Percentiles rank a stretch among this genome's conserved stretches.
Evolutionary conservation across 2,888 invertebrate species (phyloP).

Genomic region (Nephrotoma guestfalica): DNA sequence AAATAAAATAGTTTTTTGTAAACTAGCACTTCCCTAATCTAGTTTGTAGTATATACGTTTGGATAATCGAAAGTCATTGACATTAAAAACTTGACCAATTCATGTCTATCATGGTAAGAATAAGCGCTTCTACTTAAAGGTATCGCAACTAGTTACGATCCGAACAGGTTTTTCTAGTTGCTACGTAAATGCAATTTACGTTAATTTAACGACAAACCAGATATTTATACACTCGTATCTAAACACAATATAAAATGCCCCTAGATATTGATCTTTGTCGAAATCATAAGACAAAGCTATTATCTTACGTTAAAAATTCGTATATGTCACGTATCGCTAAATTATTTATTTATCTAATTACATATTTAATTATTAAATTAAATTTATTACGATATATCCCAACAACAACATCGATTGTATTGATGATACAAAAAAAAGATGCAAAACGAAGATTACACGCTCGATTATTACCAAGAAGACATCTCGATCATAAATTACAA

Average conservation of each 20-base stretch:
- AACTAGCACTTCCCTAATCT: background rate
- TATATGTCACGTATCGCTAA: too few relatives aligned
- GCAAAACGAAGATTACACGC: background rate
- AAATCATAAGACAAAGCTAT: too few relatives aligned
- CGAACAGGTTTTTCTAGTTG: background rate
- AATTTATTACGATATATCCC: too few relatives aligned
- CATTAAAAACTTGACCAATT: background rate
- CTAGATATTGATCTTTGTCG: too few relatives aligned
- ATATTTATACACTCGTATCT: too few relatives aligned
- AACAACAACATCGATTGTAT: background rate
- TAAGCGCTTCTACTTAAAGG: too few relatives aligned
- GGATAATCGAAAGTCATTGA: background rate
- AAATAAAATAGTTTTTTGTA: background rate
- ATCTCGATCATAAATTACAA: background rate
- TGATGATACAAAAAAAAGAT: background rate
- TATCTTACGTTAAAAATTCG: too few relatives aligned
- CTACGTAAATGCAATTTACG: background rate
- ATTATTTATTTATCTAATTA: too few relatives aligned
- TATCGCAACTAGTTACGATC: background rate
- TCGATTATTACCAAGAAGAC: background rate
- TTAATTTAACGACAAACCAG: background rate
- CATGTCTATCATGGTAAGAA: background rate
- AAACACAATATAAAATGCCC: too few relatives aligned
- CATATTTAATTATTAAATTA: too few relatives aligned
- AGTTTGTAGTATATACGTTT: background rate